A percentile compares a stretch with the other conserved stretches of the same genome.
Conservation (phyloP, 2,113 vertebrate genomes). For the Tursiops truncatus region DNA sequence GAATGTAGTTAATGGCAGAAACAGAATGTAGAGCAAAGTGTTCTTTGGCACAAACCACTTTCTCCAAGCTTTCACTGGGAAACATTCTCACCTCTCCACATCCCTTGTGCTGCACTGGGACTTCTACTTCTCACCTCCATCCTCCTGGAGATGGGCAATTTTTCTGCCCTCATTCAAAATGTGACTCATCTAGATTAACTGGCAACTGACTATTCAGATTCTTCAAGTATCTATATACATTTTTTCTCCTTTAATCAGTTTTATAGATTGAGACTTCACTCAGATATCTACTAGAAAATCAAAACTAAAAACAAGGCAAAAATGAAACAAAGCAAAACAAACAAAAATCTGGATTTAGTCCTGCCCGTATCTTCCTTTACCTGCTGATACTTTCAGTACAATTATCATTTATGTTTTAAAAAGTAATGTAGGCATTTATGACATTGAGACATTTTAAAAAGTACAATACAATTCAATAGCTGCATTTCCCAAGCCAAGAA, state of each 20-base stretch:
- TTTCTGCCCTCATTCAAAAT: background rate
- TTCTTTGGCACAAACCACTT: background rate
- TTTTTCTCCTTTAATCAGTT: background rate
- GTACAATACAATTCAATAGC: background rate
- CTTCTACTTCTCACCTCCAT: background rate
- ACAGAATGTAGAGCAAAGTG: background rate
- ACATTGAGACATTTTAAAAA: background rate
- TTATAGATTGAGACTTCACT: background rate
- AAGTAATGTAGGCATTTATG: background rate
- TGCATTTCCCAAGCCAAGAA: background rate
- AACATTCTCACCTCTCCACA: background rate
- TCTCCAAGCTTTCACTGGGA: background rate
- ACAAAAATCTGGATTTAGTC: background rate
- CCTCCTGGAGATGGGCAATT: background rate
- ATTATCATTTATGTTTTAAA: background rate
- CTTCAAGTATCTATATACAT: background rate
- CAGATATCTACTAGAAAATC: background rate
- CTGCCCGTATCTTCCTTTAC: background rate
- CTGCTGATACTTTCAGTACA: background rate
- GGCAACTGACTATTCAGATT: background rate
- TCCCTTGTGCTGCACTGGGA: rapidly evolving
- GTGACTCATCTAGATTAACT: background rate
- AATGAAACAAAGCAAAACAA: background rate
- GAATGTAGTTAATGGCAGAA: background rate
- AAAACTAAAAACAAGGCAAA: constrained; percentile 19